These are phyloP conservation scores for Parotia lawesii DNA, from an alignment of 2,113 vertebrate genomes.

Conservation along the genomic window DNA sequence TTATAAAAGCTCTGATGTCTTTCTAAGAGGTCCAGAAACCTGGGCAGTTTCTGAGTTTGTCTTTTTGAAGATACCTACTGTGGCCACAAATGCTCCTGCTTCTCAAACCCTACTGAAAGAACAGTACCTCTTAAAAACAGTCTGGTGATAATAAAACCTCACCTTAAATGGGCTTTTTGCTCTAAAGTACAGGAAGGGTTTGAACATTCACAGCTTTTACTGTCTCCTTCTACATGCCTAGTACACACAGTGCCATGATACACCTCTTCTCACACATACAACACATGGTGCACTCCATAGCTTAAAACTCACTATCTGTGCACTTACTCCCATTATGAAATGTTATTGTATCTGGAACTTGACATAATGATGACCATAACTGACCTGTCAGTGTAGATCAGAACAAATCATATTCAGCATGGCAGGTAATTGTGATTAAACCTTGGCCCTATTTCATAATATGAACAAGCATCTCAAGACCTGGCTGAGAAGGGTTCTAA, in stretches of 20 bases:
- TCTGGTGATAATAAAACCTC: background rate
- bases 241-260: background rate
- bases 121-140: background rate
- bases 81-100: background rate
- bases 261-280: fast-evolving
- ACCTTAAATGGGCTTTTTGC: background rate
- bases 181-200: background rate
- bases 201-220: background rate
- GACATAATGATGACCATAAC: background rate
- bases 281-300: background rate
- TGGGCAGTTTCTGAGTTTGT: background rate
- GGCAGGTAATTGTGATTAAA: background rate
- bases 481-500: background rate
- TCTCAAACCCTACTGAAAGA: background rate
- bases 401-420: background rate
- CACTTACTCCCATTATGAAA: background rate
- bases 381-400: conserved; percentile 3
- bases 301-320: background rate
- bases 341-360: background rate
- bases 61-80: background rate
- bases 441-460: background rate
- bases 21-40: background rate
- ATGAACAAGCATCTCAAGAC: background rate
- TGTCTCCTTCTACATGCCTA: background rate
- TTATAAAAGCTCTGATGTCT: background rate